A percentile compares a stretch with the other conserved stretches of the same genome.
These are phyloP conservation scores for Chloroceryle amazona DNA, from an alignment of 2,797 vertebrate genomes.

Conservation along the genomic window DNA sequence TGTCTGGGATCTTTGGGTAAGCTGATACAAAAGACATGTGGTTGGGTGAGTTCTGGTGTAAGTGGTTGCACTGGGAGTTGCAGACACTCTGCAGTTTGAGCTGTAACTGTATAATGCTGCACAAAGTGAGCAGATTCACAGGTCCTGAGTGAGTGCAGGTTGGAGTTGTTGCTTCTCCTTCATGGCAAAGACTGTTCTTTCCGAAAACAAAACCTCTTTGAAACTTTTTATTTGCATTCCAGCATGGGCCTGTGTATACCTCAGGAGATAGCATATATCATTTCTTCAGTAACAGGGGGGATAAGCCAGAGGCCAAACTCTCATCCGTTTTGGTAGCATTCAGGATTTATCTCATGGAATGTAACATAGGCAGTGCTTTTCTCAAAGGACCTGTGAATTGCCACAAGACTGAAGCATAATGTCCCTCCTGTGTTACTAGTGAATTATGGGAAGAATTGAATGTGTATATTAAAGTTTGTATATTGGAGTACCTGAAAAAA, in stretches of 20 bases:
- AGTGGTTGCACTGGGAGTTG: background rate
- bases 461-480: background rate
- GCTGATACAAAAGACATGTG: background rate
- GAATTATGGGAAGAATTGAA: background rate
- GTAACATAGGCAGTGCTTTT: background rate
- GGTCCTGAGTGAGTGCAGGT: background rate
- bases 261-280: background rate
- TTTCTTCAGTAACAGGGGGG: background rate
- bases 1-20: conserved; percentile 23
- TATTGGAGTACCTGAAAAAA: conserved; percentile 23
- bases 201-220: background rate
- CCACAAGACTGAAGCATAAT: background rate
- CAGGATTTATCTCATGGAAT: background rate
- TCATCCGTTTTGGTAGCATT: background rate
- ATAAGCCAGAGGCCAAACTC: background rate
- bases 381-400: conserved; percentile 9
- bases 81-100: background rate
- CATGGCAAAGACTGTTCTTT: background rate
- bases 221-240: background rate
- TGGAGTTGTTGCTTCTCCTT: background rate
- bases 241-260: background rate
- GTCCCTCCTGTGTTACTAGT: background rate
- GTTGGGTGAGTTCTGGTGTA: background rate
- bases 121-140: background rate
- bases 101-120: background rate